Evolutionary conservation across 2,888 invertebrate species (phyloP), one percentile per base, ranked within the genome.

Genomic region (Salpingus planirostris): DNA sequence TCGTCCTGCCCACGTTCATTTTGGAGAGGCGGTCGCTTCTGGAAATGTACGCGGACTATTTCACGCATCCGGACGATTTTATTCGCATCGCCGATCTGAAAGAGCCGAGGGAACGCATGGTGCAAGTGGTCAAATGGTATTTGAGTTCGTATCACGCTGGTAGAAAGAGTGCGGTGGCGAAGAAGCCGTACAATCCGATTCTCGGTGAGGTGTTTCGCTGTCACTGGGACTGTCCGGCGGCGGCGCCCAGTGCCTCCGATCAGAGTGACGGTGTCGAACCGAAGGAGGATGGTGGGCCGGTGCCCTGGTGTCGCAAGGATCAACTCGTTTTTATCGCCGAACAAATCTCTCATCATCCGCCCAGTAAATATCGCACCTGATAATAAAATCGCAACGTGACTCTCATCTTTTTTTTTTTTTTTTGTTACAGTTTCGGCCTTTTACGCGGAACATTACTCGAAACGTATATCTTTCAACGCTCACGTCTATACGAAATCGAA

Each of bases 11-110:
- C 12, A 99, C 98, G 13, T 99, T 98, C 61, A 99, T 99, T 50
- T 68, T 99, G 51, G 98, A 99, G 64, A 77, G 93, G 63, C 78
- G 98, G 40, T 98, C 97, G 1, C 74, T 98, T 21, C 72, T 99
- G 26, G 98, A 99, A 70, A 99, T 99, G 98, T 99, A 96, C 65
- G 97, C 98, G 27, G 98, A 99, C 69, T 98, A 97, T 62, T 96
- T 99, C 68, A 95, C 98, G 7, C 98, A 99, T 73, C 96, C 98
- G 0, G 96, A 97, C 18, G 18, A 18, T 18, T 5, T 18, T 8
- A 23, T 2, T 64, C 92, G 92, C 62, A 91, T 96, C 68, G 85
- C 88, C 30, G 93, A 95, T 60, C 75, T 83, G 62, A 76, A 80
- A 25, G 83, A 83, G 21, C 85, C 95, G 0, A 73, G 74, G 42